phyloP scores from a whole-genome alignment of 2,888 invertebrate species.

The Cylloceria caligata region DNA sequence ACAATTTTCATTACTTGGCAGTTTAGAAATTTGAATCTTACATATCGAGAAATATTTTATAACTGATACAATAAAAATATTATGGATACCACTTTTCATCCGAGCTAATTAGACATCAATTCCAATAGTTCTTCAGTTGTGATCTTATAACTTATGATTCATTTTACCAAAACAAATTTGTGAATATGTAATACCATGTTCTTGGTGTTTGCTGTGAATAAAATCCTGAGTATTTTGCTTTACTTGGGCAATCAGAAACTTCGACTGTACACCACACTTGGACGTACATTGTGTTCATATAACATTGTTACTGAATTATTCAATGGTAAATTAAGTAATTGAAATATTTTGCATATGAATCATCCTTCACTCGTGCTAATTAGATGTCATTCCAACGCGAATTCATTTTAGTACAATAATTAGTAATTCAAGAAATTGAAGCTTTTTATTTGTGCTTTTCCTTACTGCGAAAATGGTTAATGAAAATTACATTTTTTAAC shows the following conservation, averaged over 20 bases:
- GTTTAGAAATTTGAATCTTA: too few relatives aligned
- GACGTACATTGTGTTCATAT: neutral
- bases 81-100: too few relatives aligned
- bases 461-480: too few relatives aligned
- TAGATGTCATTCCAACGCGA: neutral
- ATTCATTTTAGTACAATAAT: neutral
- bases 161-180: neutral
- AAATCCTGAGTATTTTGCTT: neutral
- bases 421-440: too few relatives aligned
- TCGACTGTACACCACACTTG: neutral
- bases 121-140: too few relatives aligned
- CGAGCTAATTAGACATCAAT: too few relatives aligned
- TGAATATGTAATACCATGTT: neutral
- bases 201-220: neutral
- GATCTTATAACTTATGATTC: too few relatives aligned
- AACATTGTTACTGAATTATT: neutral
- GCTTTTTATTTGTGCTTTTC: too few relatives aligned
- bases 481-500: neutral
- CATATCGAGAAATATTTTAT: too few relatives aligned
- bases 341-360: neutral
- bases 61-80: too few relatives aligned
- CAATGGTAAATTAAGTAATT: neutral
- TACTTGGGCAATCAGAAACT: neutral
- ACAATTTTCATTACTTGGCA: too few relatives aligned
- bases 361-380: neutral